Conservation (phyloP, 2,797 vertebrate species). For the Delichon dasypus region DNA sequence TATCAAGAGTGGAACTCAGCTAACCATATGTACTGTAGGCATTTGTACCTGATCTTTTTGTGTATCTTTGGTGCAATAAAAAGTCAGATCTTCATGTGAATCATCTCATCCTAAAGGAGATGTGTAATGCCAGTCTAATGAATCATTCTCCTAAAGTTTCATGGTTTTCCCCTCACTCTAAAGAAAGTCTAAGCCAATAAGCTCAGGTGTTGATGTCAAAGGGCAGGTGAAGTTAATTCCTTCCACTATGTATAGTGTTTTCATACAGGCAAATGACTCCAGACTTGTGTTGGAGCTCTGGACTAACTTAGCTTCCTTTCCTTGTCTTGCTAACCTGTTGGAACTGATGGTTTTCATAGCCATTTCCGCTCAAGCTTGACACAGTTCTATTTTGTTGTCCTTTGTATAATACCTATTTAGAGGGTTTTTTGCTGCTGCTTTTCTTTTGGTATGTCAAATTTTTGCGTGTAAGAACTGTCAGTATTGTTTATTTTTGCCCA, state of each 20-base stretch:
- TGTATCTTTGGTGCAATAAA: neutral
- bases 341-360: neutral
- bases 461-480: neutral
- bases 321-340: neutral
- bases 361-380: neutral
- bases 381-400: neutral
- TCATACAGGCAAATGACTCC: neutral
- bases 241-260: neutral
- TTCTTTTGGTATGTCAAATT: neutral
- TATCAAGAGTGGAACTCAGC: neutral
- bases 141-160: neutral
- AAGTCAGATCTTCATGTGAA: constrained; percentile 19
- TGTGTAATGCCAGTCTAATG: neutral
- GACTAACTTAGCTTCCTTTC: neutral
- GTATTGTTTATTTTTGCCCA: neutral
- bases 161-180: neutral
- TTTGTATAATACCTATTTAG: neutral
- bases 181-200: neutral
- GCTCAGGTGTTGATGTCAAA: constrained; percentile 20
- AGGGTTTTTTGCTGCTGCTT: neutral
- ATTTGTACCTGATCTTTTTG: constrained; percentile 7
- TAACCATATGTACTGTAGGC: neutral
- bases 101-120: constrained; percentile 6
- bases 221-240: constrained; percentile 5
- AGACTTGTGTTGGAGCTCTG: neutral